Evolutionary conservation across 1,140 invertebrate species (phyloP).

Genomic region (Scylla paramamosain): DNA sequence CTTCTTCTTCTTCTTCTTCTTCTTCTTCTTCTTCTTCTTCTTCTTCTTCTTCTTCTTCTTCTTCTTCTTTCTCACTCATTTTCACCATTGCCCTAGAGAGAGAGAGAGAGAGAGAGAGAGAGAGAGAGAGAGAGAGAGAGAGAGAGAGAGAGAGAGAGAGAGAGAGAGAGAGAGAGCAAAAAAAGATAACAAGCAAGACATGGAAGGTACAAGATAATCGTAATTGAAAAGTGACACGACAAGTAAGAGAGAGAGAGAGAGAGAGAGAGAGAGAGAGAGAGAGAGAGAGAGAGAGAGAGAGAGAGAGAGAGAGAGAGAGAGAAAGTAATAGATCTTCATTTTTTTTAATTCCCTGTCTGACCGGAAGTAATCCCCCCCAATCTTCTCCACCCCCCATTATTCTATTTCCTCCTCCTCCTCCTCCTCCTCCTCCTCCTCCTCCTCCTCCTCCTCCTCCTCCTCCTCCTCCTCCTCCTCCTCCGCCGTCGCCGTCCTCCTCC

Average conservation of each 20-base stretch:
- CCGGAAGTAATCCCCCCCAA: neutral
- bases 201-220: neutral
- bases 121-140: too few relatives aligned
- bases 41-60: neutral
- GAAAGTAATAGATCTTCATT: neutral
- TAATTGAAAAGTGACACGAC: neutral
- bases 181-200: neutral
- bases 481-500: too few relatives aligned
- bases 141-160: too few relatives aligned
- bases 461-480: conserved; percentile 17
- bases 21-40: neutral
- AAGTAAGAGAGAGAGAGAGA: neutral
- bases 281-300: conserved; percentile 20
- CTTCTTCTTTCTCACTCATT: too few relatives aligned
- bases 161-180: too few relatives aligned
- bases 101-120: too few relatives aligned
- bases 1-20: neutral
- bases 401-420: conserved; percentile 1
- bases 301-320: conserved; percentile 7
- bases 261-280: conserved; percentile 14
- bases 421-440: conserved; percentile 17
- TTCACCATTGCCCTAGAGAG: neutral
- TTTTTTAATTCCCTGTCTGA: neutral
- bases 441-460: conserved; percentile 12
- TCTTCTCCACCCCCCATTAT: neutral